Conservation (phyloP, 2,888 invertebrate genomes). For the Odontomyia ornata region DNA sequence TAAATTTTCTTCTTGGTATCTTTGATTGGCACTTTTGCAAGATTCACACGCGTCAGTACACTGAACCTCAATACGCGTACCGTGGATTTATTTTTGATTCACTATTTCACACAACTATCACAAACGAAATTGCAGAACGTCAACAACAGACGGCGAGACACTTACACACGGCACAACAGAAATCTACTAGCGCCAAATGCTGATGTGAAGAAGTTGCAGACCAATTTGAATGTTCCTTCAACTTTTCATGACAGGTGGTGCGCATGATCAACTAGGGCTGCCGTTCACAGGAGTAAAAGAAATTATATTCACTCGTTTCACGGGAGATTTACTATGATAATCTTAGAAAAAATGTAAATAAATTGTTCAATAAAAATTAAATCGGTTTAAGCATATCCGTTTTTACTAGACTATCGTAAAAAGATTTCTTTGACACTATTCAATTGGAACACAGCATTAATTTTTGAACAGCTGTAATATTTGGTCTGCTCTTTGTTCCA, state of each 20-base stretch:
- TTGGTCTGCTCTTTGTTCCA: too few species aligned
- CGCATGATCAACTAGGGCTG: not conserved
- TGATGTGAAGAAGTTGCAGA: not conserved
- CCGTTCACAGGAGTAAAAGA: not conserved
- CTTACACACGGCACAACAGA: not conserved
- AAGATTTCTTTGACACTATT: too few species aligned
- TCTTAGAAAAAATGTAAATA: too few species aligned
- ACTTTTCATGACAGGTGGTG: not conserved
- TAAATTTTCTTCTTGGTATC: not conserved
- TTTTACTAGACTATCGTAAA: too few species aligned
- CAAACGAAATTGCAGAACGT: not conserved
- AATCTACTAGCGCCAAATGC: slow-evolving; percentile 1
- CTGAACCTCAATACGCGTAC: not conserved
- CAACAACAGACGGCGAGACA: not conserved
- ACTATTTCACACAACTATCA: not conserved
- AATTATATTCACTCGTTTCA: too few species aligned
- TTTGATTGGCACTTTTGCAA: slow-evolving; percentile 5
- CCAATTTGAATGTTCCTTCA: not conserved
- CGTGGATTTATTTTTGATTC: slow-evolving; percentile 3
- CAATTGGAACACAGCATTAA: not conserved
- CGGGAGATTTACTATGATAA: too few species aligned
- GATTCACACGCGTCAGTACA: not conserved
- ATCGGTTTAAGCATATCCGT: too few species aligned
- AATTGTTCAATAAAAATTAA: too few species aligned
- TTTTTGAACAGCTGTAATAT: not conserved